Conservation (phyloP, 2,113 vertebrate species). For the Chionomys nivalis region DNA sequence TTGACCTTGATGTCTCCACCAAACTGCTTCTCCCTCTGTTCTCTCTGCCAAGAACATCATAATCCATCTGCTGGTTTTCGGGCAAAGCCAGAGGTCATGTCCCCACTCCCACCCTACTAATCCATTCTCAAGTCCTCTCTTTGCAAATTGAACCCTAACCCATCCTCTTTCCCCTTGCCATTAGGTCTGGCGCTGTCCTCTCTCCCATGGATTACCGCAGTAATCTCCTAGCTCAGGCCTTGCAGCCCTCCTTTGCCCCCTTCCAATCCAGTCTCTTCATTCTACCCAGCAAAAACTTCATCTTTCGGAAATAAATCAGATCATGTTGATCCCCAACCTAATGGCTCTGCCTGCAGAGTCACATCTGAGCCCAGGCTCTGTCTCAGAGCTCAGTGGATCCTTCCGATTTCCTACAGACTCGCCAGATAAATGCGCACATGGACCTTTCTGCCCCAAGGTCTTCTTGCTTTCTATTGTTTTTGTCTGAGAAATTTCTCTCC, state of each 20-base stretch:
- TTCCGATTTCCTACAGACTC: background rate
- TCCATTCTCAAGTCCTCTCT: background rate
- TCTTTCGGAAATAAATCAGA: constrained; percentile 53
- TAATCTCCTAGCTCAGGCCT: background rate
- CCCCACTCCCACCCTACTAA: background rate
- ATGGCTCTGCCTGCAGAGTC: constrained; percentile 20
- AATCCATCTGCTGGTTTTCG: background rate
- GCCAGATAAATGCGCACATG: background rate
- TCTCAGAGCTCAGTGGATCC: background rate
- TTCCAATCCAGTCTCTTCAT: constrained; percentile 8
- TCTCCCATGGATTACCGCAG: background rate
- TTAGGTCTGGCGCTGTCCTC: background rate
- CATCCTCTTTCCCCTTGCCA: background rate
- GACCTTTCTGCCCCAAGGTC: constrained; percentile 5
- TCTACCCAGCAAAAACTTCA: background rate
- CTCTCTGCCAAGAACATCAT: background rate
- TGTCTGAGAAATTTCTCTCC: background rate
- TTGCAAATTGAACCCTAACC: background rate
- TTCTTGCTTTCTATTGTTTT: background rate
- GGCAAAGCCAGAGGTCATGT: background rate
- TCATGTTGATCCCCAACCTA: background rate
- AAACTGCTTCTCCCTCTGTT: background rate
- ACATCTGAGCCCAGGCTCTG: background rate
- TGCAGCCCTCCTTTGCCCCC: background rate
- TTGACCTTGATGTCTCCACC: constrained; percentile 16